phyloP scores from a whole-genome alignment of 2,113 vertebrate genomes.

The Motacilla tschutschensis region DNA sequence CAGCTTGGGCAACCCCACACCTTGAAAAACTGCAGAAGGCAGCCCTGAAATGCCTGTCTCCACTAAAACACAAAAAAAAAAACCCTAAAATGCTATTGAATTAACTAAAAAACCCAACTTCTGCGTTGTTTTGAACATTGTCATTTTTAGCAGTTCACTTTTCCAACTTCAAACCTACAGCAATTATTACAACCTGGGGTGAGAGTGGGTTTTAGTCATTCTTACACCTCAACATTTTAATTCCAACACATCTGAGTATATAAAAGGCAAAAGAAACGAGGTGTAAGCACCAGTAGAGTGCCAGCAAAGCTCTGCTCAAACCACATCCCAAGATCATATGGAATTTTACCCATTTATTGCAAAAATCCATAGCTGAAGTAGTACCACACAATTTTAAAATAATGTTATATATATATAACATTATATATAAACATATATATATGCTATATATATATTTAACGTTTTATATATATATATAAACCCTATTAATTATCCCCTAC shows the following conservation, averaged over 20 bases:
- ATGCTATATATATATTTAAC: too few relatives aligned
- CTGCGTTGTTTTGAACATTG: rapidly evolving
- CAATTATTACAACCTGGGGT: rapidly evolving
- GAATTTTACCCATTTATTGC: background rate
- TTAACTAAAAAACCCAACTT: background rate
- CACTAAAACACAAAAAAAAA: background rate
- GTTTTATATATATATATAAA: too few relatives aligned
- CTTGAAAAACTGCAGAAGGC: background rate
- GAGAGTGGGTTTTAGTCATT: rapidly evolving
- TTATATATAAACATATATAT: too few relatives aligned
- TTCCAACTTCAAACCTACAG: background rate
- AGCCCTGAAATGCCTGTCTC: background rate
- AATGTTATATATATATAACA: too few relatives aligned
- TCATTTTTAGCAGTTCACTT: too few relatives aligned
- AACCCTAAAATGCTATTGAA: background rate
- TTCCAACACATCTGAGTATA: background rate
- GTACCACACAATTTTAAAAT: background rate
- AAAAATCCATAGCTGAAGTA: background rate
- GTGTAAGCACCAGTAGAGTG: rapidly evolving
- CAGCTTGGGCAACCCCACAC: background rate
- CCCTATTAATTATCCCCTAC: too few relatives aligned
- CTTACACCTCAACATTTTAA: background rate
- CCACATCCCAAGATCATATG: rapidly evolving
- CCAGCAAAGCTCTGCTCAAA: background rate
- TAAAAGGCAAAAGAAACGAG: background rate